phyloP scores from a whole-genome alignment of 2,888 invertebrate species.

The Agrypnus murinus region DNA sequence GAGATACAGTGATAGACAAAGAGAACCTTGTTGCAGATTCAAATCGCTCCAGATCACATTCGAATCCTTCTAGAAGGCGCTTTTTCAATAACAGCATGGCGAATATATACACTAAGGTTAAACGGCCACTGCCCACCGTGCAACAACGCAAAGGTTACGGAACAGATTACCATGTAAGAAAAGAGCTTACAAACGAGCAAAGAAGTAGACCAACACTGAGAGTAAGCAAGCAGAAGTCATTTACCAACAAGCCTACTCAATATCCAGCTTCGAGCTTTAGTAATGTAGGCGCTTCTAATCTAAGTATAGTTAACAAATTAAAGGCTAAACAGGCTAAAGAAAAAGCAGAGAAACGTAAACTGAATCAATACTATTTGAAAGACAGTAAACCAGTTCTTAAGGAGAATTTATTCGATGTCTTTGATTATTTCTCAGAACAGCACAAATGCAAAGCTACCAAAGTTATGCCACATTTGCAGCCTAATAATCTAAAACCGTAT shows the following conservation, averaged over 20 bases:
- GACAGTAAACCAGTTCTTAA: conserved; percentile 14
- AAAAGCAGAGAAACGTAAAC: no score
- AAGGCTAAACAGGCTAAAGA: no score
- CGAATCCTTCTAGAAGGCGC: background rate
- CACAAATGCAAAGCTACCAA: conserved; percentile 24
- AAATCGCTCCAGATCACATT: background rate
- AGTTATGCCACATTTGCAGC: conserved; percentile 48
- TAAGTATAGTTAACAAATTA: no score
- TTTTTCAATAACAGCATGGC: background rate
- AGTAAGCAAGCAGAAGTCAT: no score
- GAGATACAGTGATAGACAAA: background rate
- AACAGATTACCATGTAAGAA: no score
- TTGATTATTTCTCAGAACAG: conserved; percentile 20
- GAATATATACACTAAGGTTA: no score
- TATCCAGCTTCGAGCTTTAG: no score
- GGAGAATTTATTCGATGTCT: conserved; percentile 23
- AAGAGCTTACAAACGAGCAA: no score
- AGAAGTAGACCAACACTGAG: no score
- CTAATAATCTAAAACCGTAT: conserved; percentile 50
- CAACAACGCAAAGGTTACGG: background rate
- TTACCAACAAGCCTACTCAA: no score
- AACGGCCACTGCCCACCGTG: background rate
- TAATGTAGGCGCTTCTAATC: no score
- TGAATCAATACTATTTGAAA: background rate
- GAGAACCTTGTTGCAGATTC: background rate